These are phyloP conservation scores for Hippocampus guttulatus DNA, from an alignment of 2,113 vertebrate species.

Conservation along the genomic window DNA sequence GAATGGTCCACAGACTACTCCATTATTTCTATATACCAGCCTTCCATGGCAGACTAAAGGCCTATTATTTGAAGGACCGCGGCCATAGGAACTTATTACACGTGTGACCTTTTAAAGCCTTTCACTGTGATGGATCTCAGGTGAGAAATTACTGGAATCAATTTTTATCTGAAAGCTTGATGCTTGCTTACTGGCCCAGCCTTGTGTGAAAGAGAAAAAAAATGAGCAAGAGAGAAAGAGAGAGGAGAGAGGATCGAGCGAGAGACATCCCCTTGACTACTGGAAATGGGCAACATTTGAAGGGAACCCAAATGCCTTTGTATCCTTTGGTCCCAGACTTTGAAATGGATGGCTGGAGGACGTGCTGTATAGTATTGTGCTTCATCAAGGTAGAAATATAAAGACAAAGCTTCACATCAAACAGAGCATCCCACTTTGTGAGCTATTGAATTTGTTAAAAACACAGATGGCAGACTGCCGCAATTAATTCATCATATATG, in stretches of 20 bases:
- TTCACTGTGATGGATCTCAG: conserved; percentile 78
- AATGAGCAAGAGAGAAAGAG: conserved; percentile 45
- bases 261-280: conserved; percentile 42
- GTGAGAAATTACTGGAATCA: conserved; percentile 81
- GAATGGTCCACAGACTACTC: conserved; percentile 81
- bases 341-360: conserved; percentile 63
- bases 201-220: conserved; percentile 60
- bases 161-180: conserved; percentile 74
- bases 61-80: conserved; percentile 77
- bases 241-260: conserved; percentile 61
- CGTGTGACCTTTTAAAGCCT: conserved; percentile 81
- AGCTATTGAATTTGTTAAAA: conserved; percentile 78
- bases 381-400: conserved; percentile 77
- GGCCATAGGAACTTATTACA: conserved; percentile 82
- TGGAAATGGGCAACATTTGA: conserved; percentile 69
- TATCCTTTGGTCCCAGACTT: conserved; percentile 70
- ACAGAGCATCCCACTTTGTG: conserved; percentile 75
- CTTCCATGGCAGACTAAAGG: conserved; percentile 77
- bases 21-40: conserved; percentile 81
- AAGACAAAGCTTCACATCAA: conserved; percentile 76
- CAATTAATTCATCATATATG: conserved; percentile 79
- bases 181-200: conserved; percentile 61
- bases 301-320: conserved; percentile 60
- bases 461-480: conserved; percentile 77
- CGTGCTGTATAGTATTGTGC: conserved; percentile 59